phyloP scores from a whole-genome alignment of 1,140 invertebrate genomes.

The Pseudomyrmex pallidus region DNA sequence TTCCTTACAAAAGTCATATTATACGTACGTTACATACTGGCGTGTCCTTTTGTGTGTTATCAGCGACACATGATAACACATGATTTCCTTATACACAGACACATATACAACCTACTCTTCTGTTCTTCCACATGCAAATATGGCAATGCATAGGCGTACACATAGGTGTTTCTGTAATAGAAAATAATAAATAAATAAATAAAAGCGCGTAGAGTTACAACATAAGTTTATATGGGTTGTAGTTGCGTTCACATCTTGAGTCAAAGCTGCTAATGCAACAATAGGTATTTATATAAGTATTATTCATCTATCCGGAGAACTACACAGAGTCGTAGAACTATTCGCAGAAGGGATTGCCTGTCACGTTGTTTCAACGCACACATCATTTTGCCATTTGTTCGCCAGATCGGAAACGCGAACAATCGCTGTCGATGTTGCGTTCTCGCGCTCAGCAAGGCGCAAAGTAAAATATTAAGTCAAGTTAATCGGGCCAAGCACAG shows the following conservation, averaged over 20 bases:
- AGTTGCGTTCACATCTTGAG: background rate
- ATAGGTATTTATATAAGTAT: slow-evolving; percentile 17
- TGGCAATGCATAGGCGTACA: background rate
- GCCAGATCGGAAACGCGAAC: slow-evolving; percentile 26
- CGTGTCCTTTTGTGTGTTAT: slow-evolving; percentile 9
- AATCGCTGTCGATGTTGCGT: background rate
- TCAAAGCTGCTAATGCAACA: slow-evolving; percentile 35
- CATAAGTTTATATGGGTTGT: background rate
- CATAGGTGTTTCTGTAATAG: too few species aligned
- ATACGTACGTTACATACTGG: background rate
- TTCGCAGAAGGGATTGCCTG: slow-evolving; percentile 32
- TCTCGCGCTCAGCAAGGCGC: background rate
- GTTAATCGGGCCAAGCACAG: background rate
- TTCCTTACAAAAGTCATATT: slow-evolving; percentile 6
- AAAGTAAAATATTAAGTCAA: background rate
- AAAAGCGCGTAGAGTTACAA: background rate
- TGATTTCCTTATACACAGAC: slow-evolving; percentile 42
- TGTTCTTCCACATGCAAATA: background rate
- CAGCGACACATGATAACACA: slow-evolving; percentile 66
- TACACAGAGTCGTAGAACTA: slow-evolving; percentile 44
- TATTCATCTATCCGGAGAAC: slow-evolving; percentile 48
- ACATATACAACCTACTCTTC: slow-evolving; percentile 1
- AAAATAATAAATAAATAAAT: too few species aligned
- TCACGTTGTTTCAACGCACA: slow-evolving; percentile 38
- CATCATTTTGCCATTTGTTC: slow-evolving; percentile 55